Base-by-base conservation (phyloP, 2,797 vertebrate species). In the Rhodeus uyekii region DNA sequence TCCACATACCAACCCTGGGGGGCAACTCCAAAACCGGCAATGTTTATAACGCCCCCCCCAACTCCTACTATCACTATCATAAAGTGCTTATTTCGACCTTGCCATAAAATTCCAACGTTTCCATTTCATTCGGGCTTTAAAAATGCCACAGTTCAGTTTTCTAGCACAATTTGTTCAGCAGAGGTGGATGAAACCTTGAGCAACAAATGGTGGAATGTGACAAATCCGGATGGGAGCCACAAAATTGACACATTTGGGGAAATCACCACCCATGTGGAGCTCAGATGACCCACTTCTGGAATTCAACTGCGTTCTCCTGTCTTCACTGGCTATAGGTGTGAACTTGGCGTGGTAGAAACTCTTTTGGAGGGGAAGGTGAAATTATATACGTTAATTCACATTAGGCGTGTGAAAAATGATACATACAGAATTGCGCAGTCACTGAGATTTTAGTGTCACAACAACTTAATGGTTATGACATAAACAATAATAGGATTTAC, bases 1-100 rank as follows among this genome's bases (percentile, higher is more conserved):
- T 83, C 80, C 75, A 87, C 84, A 88, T 84, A 82, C 78, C 38
- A 76, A 75, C 77, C 87, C 78, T 61, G 38, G 72, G 83, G 82
- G 72, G 60, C 22, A 78, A 38, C 82, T 60, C 46, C 32, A 67
- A 78, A 71, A 65, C 39, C 29, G n/a, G 32, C 55, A 58, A 27
- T 58, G 24, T 58, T 58, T 27, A 58, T 27, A 13, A 5, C n/a
- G n/a, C 53, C 38, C 50, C 60, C 64, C 12, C 39, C 50, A 3
- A n/a, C 29, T n/a, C 72, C n/a, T n/a, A n/a, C n/a, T n/a, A n/a
- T n/a, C 36, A 44, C 58, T 12, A 32, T 65, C 71, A 39, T 58
- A 53, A 16, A 14, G 69, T 80, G 24, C 18, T 82, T 63, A 64
- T 80, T 67, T 84, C 72, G 77, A 29, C n/a, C 19, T 69, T 8